A percentile compares a stretch with the other conserved stretches of the same genome.
These are phyloP conservation scores for Xanthostigma xanthostigma DNA, from an alignment of 2,888 invertebrate species.

Conservation along the genomic window DNA sequence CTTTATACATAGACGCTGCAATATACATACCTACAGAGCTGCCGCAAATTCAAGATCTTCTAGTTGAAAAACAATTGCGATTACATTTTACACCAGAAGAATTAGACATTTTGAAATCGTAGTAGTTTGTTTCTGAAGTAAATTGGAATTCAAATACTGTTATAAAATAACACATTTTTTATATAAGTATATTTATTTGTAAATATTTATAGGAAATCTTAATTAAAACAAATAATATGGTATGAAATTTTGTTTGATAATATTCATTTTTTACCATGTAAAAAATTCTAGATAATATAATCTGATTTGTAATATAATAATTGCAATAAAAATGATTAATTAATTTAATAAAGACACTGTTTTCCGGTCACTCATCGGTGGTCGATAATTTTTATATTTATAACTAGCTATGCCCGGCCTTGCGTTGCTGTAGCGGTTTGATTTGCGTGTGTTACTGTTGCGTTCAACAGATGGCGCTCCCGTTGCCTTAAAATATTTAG, in stretches of 20 bases:
- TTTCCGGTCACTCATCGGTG: too few relatives aligned
- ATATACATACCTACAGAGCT: conserved; percentile 46
- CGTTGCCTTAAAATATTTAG: too few relatives aligned
- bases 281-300: background rate
- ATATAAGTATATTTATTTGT: background rate
- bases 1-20: conserved; percentile 48
- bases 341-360: too few relatives aligned
- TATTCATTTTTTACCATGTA: background rate
- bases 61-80: conserved; percentile 59
- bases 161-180: background rate
- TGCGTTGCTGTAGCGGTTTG: too few relatives aligned
- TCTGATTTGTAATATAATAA: background rate
- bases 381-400: too few relatives aligned
- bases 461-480: too few relatives aligned
- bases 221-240: background rate
- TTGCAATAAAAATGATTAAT: too few relatives aligned
- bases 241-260: background rate
- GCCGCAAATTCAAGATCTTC: conserved; percentile 54
- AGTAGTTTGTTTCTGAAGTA: conserved; percentile 9
- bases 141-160: background rate
- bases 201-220: background rate
- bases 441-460: too few relatives aligned
- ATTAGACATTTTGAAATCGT: conserved; percentile 44
- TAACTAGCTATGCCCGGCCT: too few relatives aligned
- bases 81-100: conserved; percentile 65